Base-by-base conservation (phyloP, 2,888 invertebrate genomes). In the Sminthurides aquaticus region DNA sequence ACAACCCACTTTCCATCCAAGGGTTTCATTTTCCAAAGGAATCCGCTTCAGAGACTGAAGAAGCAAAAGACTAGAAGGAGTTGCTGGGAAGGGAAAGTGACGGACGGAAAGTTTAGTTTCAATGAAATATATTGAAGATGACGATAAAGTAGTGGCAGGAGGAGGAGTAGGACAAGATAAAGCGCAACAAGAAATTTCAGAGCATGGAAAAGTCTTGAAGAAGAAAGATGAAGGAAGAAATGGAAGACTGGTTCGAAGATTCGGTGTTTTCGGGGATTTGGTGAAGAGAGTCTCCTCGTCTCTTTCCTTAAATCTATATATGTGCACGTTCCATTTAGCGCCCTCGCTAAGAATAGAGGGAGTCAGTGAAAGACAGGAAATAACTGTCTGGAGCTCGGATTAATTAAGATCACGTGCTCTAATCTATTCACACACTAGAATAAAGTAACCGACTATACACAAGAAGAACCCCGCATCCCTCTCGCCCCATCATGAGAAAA, bases 361-460 rank as follows among this genome's bases (percentile, higher is more conserved):
- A 34, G 56, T n/a, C 29, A 62, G 62, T 62, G 57, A 62, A 62
- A 62, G 62, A 62, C 49, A 57, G 62, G 57, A 49, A 57, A 62
- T 57, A 62, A 57, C 49, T 62, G 57, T 62, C 62, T 27, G 57
- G 62, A 48, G 62, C 57, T 64, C 54, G 64, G 64, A 64, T 64
- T 64, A 64, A 64, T 64, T 64, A 64, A 64, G 59, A 59, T 64
- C 64, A 64, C 64, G 64, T 64, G 64, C 64, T 54, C 58, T 64
- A 64, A 64, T 64, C 64, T 64, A 58, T 64, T 64, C 64, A 64
- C 54, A 58, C 58, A 59, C 25, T 29, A 54, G 49, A 49, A n/a
- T 26, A 58, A 62, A 59, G 64, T 57, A 62, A 49, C 34, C 20
- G 26, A 52, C 25, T 64, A 25, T 62, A 56, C 52, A 52, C 5